Base-by-base conservation (phyloP, 1,140 invertebrate species). In the Euglossa dilemma region DNA sequence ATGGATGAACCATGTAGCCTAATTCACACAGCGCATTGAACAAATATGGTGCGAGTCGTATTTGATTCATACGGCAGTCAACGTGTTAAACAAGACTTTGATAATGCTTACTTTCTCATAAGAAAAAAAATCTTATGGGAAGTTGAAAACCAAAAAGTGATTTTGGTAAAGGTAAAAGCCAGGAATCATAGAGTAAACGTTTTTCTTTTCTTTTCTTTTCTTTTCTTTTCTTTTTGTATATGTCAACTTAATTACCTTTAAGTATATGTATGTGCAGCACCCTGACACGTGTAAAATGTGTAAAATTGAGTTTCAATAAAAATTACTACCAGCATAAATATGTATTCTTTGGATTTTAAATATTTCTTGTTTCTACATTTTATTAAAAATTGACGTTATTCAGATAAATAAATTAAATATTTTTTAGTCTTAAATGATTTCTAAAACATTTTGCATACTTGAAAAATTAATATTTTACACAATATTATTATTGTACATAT, bases 391-490 rank as follows among this genome's bases (percentile, higher is more conserved):
- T 25, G 43, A 54, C 43, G 12, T 28, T 25, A 36, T 1, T 23
- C 6, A 20, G n/a, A 23, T 1, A 14, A 76, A 66, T 20, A 14
- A 66, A 66, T 63, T 20, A 14, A 64, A 12, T 25, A 56, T 18
- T 56, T 28, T 66, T 4, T 28, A 52, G 43, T 54, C 7, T 18
- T 52, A 16, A 52, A 80, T 67, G 8, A 23, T 71, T 79, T 28
- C 7, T 1, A 18, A 66, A 66, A 66, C 4, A 7, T 59, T 14
- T 23, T 36, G 45, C 11, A 25, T 23, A 16, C 16, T 71, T 25
- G 25, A 71, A 54, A 71, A 11, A 11, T 50, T 71, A 71, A 71
- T 71, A 43, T 28, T 71, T 72, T 72, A 12, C 20, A 72, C 23
- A 52, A 23, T 69, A 9, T 16, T 43, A 66, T 66, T n/a, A 52